Percentiles rank a stretch among this genome's conserved stretches.
Conservation (phyloP, 2,797 vertebrate genomes). For the Pygocentrus nattereri region DNA sequence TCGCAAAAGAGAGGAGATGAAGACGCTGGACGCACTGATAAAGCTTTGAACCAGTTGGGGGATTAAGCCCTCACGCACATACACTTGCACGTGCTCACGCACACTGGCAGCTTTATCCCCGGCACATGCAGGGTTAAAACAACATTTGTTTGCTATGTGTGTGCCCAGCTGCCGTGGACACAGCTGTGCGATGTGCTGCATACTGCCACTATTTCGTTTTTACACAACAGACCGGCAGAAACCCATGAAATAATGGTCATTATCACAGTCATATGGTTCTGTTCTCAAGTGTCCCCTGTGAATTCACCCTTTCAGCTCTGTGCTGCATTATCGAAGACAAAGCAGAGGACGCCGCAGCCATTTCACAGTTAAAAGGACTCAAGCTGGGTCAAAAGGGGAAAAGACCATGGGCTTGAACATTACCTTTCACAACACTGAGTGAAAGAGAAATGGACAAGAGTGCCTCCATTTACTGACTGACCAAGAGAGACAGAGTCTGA, state of each 20-base stretch:
- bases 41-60: not conserved
- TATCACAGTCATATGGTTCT: not conserved
- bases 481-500: slow-evolving; percentile 38
- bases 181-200: slow-evolving; percentile 49
- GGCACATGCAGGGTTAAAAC: slow-evolving; percentile 53
- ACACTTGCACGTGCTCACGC: not conserved
- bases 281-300: not conserved
- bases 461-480: slow-evolving; percentile 52
- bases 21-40: not conserved
- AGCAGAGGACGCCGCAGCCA: not conserved
- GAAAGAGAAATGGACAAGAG: slow-evolving; percentile 30
- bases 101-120: not conserved
- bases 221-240: slow-evolving; percentile 51
- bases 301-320: not conserved
- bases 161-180: slow-evolving; percentile 31
- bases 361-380: slow-evolving; percentile 1
- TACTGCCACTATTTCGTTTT: slow-evolving; percentile 48
- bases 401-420: slow-evolving; percentile 9
- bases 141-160: slow-evolving; percentile 37
- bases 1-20: not conserved
- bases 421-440: not conserved
- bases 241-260: not conserved
- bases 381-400: not conserved
- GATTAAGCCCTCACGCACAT: slow-evolving; percentile 4
- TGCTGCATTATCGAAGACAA: not conserved